Conservation (phyloP, 30 jellyfish, hydroid and myxozoan species). For the Turritopsis rubra region DNA sequence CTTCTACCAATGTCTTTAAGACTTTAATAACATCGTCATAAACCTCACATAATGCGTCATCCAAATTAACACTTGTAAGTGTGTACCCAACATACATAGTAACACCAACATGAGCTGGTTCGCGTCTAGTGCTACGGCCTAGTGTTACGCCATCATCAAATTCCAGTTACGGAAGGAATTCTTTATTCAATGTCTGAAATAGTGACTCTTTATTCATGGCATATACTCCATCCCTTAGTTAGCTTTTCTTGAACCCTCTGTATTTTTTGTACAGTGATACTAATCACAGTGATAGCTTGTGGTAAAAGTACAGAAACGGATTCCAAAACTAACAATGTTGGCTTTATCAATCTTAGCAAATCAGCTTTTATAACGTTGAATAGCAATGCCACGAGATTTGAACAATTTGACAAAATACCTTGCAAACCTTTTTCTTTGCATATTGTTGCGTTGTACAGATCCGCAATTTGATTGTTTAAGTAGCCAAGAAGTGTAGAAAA, state of each 20-base stretch:
- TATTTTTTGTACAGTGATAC: not conserved
- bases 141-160: not conserved
- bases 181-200: not conserved
- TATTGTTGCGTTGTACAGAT: slow-evolving; percentile 11
- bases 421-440: not conserved
- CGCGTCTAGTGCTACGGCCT: not conserved
- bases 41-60: not conserved
- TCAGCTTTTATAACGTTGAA: not conserved
- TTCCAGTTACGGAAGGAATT: not conserved
- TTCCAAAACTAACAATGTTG: not conserved
- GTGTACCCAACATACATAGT: not conserved
- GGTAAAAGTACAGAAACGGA: not conserved
- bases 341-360: not conserved
- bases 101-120: not conserved
- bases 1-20: not conserved
- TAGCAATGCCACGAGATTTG: not conserved
- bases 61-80: not conserved
- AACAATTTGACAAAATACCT: not conserved
- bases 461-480: not conserved
- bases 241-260: not conserved
- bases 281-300: not conserved
- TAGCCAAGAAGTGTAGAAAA: not conserved
- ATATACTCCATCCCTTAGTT: not conserved
- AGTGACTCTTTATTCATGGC: not conserved
- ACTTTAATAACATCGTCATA: not conserved